Evolutionary conservation across 2,113 vertebrate genomes (phyloP).

Genomic region (Thermophis baileyi): DNA sequence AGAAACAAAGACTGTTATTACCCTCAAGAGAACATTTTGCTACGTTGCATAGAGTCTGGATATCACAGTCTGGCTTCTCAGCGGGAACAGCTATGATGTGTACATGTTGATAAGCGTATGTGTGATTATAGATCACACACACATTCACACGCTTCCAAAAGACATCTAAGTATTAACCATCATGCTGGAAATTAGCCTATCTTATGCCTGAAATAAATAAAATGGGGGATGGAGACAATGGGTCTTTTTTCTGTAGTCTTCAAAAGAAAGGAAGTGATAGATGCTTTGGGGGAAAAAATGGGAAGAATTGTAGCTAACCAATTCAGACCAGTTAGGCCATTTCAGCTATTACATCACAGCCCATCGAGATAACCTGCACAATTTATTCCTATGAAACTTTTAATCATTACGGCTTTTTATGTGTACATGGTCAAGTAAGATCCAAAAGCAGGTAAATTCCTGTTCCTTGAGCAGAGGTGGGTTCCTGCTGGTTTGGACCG

Average conservation of each 20-base stretch:
- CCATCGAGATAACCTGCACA: not conserved
- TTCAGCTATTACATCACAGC: not conserved
- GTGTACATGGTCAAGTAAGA: not conserved
- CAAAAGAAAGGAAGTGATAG: not conserved
- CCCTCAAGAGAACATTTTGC: conserved; percentile 29
- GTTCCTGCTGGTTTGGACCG: no score
- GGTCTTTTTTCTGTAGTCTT: not conserved
- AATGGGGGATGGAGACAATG: not conserved
- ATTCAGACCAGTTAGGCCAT: not conserved
- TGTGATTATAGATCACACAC: not conserved
- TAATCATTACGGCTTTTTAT: not conserved
- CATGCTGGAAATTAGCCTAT: not conserved
- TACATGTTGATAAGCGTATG: not conserved
- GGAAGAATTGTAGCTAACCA: not conserved
- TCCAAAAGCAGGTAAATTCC: not conserved
- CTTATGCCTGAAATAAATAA: not conserved
- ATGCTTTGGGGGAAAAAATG: not conserved
- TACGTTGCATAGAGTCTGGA: not conserved
- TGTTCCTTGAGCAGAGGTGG: no score
- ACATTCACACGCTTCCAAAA: not conserved
- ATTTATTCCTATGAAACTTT: not conserved
- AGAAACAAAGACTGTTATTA: not conserved
- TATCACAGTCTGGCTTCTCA: conserved; percentile 16
- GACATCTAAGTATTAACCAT: not conserved
- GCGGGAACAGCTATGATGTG: not conserved